Conservation (phyloP, 2,888 invertebrate genomes). For the Psococerastis gibbosa region DNA sequence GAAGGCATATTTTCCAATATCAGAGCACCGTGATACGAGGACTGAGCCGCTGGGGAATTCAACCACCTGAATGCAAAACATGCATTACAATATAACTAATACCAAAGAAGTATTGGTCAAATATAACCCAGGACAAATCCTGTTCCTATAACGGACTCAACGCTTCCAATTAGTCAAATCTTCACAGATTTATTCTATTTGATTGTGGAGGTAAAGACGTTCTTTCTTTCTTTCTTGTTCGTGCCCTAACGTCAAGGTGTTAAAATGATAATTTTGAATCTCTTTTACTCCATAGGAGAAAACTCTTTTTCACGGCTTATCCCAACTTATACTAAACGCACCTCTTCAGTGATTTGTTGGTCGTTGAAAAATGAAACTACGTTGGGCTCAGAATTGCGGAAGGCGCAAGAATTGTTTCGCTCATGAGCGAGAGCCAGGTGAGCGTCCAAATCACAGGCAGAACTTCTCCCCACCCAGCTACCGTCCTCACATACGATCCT, state of each 20-base stretch:
- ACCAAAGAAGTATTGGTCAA: too few species aligned
- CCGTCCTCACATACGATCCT: constrained; percentile 70
- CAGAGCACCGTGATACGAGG: constrained; percentile 45
- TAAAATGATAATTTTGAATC: too few species aligned
- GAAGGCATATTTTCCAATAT: constrained; percentile 73
- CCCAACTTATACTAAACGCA: too few species aligned
- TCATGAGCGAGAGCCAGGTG: constrained; percentile 22
- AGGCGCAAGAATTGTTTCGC: constrained; percentile 53
- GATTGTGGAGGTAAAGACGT: too few species aligned
- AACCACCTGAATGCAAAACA: background rate
- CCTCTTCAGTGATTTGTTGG: constrained; percentile 49
- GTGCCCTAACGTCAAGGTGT: too few species aligned
- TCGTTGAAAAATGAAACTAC: constrained; percentile 68
- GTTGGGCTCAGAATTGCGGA: constrained; percentile 56
- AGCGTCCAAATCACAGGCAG: constrained; percentile 43
- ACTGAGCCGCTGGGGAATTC: constrained; percentile 14
- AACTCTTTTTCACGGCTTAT: too few species aligned
- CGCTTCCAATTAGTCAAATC: too few species aligned
- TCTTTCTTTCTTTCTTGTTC: too few species aligned
- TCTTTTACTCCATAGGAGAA: too few species aligned
- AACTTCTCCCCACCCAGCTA: constrained; percentile 62
- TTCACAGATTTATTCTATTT: too few species aligned
- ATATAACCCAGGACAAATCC: too few species aligned
- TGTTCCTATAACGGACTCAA: too few species aligned
- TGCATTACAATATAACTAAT: background rate